Evolutionary conservation across 2,113 vertebrate species (phyloP), one percentile per base, ranked within the genome.

Genomic region (Brachypodius melanocephalos): DNA sequence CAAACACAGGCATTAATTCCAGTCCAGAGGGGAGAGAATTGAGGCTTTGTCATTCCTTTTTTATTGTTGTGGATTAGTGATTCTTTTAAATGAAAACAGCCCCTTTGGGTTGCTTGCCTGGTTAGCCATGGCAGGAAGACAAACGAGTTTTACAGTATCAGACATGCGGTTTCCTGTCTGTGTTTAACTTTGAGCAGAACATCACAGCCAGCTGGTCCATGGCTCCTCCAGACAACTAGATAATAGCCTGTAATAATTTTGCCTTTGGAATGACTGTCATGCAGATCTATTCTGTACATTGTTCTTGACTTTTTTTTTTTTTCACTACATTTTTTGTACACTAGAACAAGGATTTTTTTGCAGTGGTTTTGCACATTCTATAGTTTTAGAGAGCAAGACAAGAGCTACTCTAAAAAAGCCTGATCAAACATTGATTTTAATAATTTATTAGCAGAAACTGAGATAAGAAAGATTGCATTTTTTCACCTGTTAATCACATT

Each of bases 81-180:
- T 97, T 96, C 96, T 97, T 96, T 96, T 97, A 98, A 98, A 97
- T 96, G 96, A 97, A 98, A 98, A 97, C 97, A 98, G 97, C 85
- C 81, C 93, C 90, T 95, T 87, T 94, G 95, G 95, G 95, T 98
- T 97, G 93, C 93, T 97, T 95, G 97, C 94, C 96, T 97, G 95
- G 87, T 97, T 97, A 91, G 73, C 95, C 91, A 92, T 98, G 97
- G 97, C 98, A 98, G 97, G 97, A 97, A 98, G 97, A 98, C 96
- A 97, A 97, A 98, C 78, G 95, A 96, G 97, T 97, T 97, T 97
- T 98, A 98, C 98, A 98, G 98, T 98, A 98, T 99, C 98, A 99
- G 99, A 99, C 99, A 97, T 98, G 98, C 93, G 98, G 99, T 99
- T 99, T 99, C 99, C 99, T 99, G 99, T 99, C 98, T 98, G 96